Evolutionary conservation across 53 echinoderm and acorn worm species (phyloP).

Genomic region (Astropecten irregularis): DNA sequence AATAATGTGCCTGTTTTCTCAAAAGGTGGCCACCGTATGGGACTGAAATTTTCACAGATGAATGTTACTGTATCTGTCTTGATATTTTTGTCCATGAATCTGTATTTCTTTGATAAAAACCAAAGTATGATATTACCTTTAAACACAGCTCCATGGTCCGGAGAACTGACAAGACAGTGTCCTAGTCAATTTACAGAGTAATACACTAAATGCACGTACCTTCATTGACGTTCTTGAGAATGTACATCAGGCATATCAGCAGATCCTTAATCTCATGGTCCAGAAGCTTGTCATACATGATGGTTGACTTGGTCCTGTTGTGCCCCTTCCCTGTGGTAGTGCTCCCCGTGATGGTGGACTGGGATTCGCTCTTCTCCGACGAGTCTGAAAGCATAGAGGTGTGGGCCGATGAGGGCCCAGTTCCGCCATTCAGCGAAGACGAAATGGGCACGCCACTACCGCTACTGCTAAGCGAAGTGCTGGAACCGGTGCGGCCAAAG

Average conservation of each 20-base stretch:
- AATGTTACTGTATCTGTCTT: no score
- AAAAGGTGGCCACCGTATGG: no score
- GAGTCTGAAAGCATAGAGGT: slow-evolving; percentile 58
- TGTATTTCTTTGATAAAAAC: no score
- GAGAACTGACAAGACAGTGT: no score
- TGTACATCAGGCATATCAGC: slow-evolving; percentile 79
- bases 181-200: no score
- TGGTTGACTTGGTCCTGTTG: slow-evolving; percentile 59
- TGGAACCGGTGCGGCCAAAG: slow-evolving; percentile 73
- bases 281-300: slow-evolving; percentile 90
- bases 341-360: slow-evolving; percentile 33
- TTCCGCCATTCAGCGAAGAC: not conserved
- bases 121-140: no score
- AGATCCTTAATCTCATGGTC: slow-evolving; percentile 97
- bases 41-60: no score
- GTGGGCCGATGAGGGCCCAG: slow-evolving; percentile 39
- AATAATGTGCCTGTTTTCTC: no score
- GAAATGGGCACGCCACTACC: slow-evolving; percentile 50
- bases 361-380: slow-evolving; percentile 54
- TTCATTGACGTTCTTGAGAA: slow-evolving; percentile 95
- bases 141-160: no score
- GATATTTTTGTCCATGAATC: no score
- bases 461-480: slow-evolving; percentile 83
- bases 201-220: no score
- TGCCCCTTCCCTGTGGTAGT: slow-evolving; percentile 51